phyloP scores from a whole-genome alignment of 2,888 invertebrate species.

The Arrhopalites spinosus region DNA sequence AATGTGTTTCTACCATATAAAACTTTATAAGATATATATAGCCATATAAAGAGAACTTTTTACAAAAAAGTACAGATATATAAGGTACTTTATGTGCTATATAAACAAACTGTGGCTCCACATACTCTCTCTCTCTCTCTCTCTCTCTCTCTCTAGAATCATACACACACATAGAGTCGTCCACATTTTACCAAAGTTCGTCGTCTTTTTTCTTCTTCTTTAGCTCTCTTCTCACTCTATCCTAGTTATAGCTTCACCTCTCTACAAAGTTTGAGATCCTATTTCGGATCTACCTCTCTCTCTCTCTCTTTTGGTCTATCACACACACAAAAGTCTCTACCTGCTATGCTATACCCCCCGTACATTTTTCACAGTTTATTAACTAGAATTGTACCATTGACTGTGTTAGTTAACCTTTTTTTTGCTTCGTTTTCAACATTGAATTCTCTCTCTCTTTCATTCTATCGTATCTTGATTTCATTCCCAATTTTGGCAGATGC shows the following conservation, averaged over 20 bases:
- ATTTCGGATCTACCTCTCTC: slow-evolving; percentile 21
- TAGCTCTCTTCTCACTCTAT: no score
- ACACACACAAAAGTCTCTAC: not conserved
- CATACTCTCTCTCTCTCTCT: not conserved
- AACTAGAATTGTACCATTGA: not conserved
- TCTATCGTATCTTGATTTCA: no score
- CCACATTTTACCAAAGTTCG: not conserved
- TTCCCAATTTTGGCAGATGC: no score
- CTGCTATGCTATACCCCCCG: not conserved
- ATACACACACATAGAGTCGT: not conserved
- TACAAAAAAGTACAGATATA: no score
- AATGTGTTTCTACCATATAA: not conserved
- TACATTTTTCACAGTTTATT: slow-evolving; percentile 18
- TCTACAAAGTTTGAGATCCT: slow-evolving; percentile 32
- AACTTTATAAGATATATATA: no score
- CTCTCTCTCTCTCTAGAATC: not conserved
- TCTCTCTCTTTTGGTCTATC: not conserved
- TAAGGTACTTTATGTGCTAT: no score
- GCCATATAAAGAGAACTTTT: no score
- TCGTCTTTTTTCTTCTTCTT: not conserved
- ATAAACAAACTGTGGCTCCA: not conserved
- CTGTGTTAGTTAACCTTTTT: no score
- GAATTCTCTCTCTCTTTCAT: no score
- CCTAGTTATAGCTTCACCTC: not conserved
- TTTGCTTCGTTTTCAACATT: no score